These are phyloP conservation scores for Automeris io DNA, from an alignment of 2,888 invertebrate genomes.

Conservation along the genomic window DNA sequence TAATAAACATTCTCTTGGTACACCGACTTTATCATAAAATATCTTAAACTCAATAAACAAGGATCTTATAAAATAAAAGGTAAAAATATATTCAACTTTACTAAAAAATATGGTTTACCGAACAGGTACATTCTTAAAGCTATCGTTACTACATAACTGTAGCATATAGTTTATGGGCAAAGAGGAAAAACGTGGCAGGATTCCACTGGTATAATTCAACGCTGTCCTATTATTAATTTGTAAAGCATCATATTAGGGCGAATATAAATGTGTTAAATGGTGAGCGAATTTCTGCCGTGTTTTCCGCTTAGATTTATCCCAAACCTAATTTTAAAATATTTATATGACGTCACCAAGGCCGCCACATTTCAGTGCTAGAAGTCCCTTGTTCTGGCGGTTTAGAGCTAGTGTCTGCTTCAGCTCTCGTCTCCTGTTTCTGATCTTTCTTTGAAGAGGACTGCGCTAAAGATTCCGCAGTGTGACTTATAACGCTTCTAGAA, in stretches of 20 bases:
- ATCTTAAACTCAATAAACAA: too few species aligned
- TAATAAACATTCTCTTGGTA: too few species aligned
- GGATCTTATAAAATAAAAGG: too few species aligned
- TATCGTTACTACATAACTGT: slow-evolving; percentile 17
- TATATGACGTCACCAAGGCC: slow-evolving; percentile 53
- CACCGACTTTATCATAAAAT: too few species aligned
- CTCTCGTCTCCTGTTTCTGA: background rate
- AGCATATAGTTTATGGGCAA: too few species aligned
- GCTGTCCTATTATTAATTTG: too few species aligned
- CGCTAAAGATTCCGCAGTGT: slow-evolving; percentile 59
- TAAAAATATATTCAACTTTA: slow-evolving; percentile 2
- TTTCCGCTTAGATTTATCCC: too few species aligned
- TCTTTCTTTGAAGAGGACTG: slow-evolving; percentile 35
- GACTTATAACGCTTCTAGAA: slow-evolving; percentile 59
- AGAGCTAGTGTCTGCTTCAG: slow-evolving; percentile 45
- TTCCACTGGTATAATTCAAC: too few species aligned
- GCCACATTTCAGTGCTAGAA: slow-evolving; percentile 61
- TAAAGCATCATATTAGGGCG: too few species aligned
- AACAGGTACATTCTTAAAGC: slow-evolving; percentile 24
- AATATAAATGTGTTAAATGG: too few species aligned
- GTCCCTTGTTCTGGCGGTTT: slow-evolving; percentile 53
- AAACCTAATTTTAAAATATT: slow-evolving; percentile 4
- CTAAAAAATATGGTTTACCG: slow-evolving; percentile 12
- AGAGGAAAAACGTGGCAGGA: too few species aligned
- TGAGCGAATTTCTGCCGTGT: too few species aligned